These are phyloP conservation scores for Lepas anatifera DNA, from an alignment of 2,888 invertebrate species.

Conservation along the genomic window DNA sequence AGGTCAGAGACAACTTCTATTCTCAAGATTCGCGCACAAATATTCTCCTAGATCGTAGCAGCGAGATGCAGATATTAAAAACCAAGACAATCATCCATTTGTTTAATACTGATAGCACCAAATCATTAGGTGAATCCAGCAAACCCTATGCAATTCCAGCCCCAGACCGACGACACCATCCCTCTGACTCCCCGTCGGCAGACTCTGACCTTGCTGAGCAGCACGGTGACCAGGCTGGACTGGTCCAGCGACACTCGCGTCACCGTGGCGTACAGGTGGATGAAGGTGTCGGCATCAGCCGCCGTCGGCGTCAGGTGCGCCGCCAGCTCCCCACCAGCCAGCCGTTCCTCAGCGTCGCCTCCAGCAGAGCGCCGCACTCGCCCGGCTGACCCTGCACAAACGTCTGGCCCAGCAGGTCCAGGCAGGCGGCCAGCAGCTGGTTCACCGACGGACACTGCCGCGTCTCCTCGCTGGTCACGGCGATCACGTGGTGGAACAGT, in stretches of 20 bases:
- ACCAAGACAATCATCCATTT: too few species aligned
- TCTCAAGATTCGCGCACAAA: too few species aligned
- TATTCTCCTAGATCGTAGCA: too few species aligned
- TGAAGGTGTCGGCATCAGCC: neutral
- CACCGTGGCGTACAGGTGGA: neutral
- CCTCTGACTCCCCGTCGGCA: too few species aligned
- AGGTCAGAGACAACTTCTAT: too few species aligned
- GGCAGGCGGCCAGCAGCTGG: conserved; percentile 50
- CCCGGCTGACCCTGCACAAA: conserved; percentile 48
- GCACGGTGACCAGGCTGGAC: neutral
- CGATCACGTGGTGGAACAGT: conserved; percentile 52
- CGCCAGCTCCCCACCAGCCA: conserved; percentile 50
- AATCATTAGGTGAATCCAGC: too few species aligned
- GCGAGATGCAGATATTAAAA: too few species aligned
- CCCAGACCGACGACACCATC: too few species aligned
- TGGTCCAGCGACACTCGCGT: neutral
- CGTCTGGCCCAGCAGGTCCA: conserved; percentile 54
- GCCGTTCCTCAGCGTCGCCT: conserved; percentile 50
- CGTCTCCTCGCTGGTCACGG: conserved; percentile 51
- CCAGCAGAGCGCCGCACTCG: conserved; percentile 48
- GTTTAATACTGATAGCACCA: too few species aligned
- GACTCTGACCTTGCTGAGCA: neutral
- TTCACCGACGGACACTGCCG: conserved; percentile 55
- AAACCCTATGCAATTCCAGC: too few species aligned
- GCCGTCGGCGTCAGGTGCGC: conserved; percentile 53